Percentiles rank a stretch among this genome's conserved stretches.
These are phyloP conservation scores for Homarus americanus DNA, from an alignment of 1,140 invertebrate species.

Conservation along the genomic window DNA sequence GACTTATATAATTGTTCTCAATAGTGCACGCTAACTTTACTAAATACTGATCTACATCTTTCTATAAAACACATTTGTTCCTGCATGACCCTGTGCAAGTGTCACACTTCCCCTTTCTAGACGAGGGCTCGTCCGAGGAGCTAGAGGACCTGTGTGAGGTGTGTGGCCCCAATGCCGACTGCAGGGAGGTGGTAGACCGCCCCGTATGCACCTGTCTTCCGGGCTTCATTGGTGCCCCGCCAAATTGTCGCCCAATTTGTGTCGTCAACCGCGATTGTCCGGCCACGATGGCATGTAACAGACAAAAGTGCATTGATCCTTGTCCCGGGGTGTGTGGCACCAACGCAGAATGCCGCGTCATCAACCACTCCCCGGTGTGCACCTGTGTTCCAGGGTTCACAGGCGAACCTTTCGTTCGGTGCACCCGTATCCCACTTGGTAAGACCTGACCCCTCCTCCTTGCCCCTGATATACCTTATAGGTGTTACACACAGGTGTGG, in stretches of 20 bases:
- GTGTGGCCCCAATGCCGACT: conserved; percentile 90
- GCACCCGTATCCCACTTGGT: conserved; percentile 79
- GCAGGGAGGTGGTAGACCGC: conserved; percentile 83
- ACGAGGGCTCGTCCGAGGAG: conserved; percentile 10
- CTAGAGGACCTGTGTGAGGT: conserved; percentile 39
- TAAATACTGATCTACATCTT: conserved; percentile 12
- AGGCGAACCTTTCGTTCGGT: conserved; percentile 88
- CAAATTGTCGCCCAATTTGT: conserved; percentile 86
- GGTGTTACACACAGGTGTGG: neutral
- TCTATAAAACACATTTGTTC: neutral
- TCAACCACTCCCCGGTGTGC: conserved; percentile 90
- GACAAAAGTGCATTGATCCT: conserved; percentile 89
- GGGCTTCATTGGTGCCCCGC: conserved; percentile 77
- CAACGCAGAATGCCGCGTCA: conserved; percentile 86
- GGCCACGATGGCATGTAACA: conserved; percentile 81
- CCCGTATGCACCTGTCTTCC: conserved; percentile 86
- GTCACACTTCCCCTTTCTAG: conserved; percentile 19
- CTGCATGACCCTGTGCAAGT: conserved; percentile 8
- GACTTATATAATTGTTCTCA: neutral
- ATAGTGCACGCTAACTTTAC: neutral
- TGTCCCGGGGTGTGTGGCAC: conserved; percentile 88
- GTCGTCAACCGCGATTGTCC: conserved; percentile 85
- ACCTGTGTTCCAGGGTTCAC: conserved; percentile 84
- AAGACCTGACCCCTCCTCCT: neutral
- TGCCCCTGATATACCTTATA: neutral